Evolutionary conservation across 2,113 vertebrate genomes (phyloP).

Genomic region (Athene noctua): DNA sequence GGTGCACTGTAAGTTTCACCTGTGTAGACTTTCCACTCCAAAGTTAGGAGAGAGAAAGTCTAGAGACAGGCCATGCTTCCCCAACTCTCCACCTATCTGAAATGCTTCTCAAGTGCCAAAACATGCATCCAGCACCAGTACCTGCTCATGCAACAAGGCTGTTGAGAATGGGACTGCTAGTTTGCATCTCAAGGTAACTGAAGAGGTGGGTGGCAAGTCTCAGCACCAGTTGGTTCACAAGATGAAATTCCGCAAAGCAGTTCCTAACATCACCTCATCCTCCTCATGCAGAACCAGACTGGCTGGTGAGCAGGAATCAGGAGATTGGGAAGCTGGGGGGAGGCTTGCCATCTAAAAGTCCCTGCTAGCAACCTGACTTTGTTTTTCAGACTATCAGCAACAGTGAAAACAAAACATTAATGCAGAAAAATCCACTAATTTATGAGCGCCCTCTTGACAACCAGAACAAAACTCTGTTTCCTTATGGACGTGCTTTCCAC

Average conservation of each 20-base stretch:
- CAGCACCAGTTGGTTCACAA: not conserved
- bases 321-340: not conserved
- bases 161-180: not conserved
- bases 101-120: not conserved
- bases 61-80: not conserved
- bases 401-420: not conserved
- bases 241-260: not conserved
- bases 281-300: not conserved
- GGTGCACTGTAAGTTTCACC: not conserved
- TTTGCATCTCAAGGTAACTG: not conserved
- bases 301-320: not conserved
- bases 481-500: not conserved
- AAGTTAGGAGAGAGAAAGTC: not conserved
- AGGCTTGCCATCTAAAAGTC: not conserved
- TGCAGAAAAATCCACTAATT: not conserved
- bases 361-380: not conserved
- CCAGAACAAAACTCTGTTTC: not conserved
- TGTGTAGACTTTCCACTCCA: not conserved
- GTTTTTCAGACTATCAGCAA: not conserved
- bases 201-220: not conserved
- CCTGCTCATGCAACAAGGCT: not conserved
- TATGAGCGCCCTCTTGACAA: not conserved
- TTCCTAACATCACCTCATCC: not conserved
- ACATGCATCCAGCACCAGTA: not conserved
- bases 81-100: fast-evolving